These are phyloP conservation scores for Uropetala carovei DNA, from an alignment of 2,888 invertebrate genomes.

Conservation along the genomic window DNA sequence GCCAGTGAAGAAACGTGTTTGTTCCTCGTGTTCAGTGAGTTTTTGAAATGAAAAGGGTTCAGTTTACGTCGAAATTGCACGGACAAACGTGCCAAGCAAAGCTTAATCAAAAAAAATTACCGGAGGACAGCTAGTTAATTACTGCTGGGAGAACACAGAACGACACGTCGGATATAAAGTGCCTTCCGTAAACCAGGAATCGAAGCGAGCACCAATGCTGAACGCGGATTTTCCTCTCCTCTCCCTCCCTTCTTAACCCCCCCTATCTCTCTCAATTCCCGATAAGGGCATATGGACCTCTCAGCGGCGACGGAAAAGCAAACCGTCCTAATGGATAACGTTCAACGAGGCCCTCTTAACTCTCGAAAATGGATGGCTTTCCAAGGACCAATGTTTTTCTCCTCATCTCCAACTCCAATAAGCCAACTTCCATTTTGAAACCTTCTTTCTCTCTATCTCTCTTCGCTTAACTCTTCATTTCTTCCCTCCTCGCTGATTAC, in stretches of 20 bases:
- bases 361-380: not conserved
- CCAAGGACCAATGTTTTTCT: conserved; percentile 9
- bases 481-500: not conserved
- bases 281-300: not conserved
- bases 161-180: too few species aligned
- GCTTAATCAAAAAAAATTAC: too few species aligned
- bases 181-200: not conserved
- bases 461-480: not conserved
- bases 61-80: too few species aligned
- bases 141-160: too few species aligned
- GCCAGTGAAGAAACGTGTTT: too few species aligned
- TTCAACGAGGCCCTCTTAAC: conserved; percentile 1
- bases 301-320: not conserved
- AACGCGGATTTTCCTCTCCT: too few species aligned
- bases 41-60: too few species aligned
- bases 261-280: not conserved
- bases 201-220: not conserved
- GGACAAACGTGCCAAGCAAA: too few species aligned
- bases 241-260: not conserved
- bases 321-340: conserved; percentile 20
- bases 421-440: conserved; percentile 15
- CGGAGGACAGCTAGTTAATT: too few species aligned
- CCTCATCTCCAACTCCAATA: not conserved
- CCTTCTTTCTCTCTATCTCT: too few species aligned
- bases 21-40: too few species aligned